Percentiles rank a stretch among this genome's conserved stretches.
phyloP scores from a whole-genome alignment of 1,140 invertebrate species.

The Bemisia tabaci region DNA sequence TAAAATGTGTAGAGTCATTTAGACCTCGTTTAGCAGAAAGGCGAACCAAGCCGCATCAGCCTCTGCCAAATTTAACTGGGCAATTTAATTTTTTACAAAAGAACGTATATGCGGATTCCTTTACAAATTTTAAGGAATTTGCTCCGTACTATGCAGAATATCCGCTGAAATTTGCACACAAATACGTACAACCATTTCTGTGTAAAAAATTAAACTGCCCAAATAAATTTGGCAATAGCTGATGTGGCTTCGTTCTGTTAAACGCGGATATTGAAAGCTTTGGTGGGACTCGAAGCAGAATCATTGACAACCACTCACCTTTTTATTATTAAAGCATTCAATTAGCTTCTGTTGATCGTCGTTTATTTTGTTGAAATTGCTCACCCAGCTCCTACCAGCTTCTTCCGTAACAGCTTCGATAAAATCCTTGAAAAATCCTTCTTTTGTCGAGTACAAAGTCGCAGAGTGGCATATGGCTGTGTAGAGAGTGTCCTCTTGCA shows the following conservation, averaged over 20 bases:
- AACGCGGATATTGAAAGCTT: background rate
- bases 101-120: too few species aligned
- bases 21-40: too few species aligned
- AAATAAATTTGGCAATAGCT: too few species aligned
- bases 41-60: background rate
- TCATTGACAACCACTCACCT: conserved; percentile 15
- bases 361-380: conserved; percentile 36
- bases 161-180: too few species aligned
- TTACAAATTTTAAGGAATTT: too few species aligned
- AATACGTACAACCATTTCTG: too few species aligned
- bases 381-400: conserved; percentile 36
- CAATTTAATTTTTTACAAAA: too few species aligned
- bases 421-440: conserved; percentile 44
- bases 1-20: too few species aligned
- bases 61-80: too few species aligned
- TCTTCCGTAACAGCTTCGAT: conserved; percentile 33
- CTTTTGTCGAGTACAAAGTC: conserved; percentile 41
- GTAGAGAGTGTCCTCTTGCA: conserved; percentile 4
- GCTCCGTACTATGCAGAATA: too few species aligned
- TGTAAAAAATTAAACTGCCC: too few species aligned
- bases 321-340: conserved; percentile 35
- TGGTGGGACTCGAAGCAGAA: background rate
- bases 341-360: conserved; percentile 37
- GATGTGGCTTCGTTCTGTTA: background rate
- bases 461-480: conserved; percentile 38